Evolutionary conservation across 2,797 vertebrate genomes (phyloP), one percentile per base, ranked within the genome.

Genomic region (Tenualosa ilisha): DNA sequence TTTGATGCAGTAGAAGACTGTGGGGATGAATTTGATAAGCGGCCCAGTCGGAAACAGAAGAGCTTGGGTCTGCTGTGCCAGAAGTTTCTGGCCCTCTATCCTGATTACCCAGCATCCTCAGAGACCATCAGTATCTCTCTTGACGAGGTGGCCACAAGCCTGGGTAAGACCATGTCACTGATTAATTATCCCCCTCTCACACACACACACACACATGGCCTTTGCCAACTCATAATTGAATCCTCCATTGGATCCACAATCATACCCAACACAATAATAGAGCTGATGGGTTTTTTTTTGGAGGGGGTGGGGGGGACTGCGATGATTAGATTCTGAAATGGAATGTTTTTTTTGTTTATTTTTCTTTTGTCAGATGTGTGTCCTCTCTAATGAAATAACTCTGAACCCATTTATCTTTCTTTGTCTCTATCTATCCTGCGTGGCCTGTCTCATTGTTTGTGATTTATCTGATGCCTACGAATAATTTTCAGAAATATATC

Each of bases 1-100:
- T 95, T 96, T 89, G 97, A 96, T 81, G 91, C 86, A 0, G 90
- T 89, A 54, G 96, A 97, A 0, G 96, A 97, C 40, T 89, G 88
- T 59, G 65, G 91, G 63, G 96, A 97, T 2, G 97, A 97, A 6
- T 96, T 97, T 6, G 97, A 97, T 85, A 97, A 95, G 83, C 96
- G 97, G 88, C 97, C 97, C 0, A 99, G 97, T 95, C 96, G 98
- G 92, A 99, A 99, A 90, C 96, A 98, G 94, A 98, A 98, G 93
- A 99, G 98, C 89, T 94, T 99, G 92, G 97, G 97, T 82, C 93
- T 98, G 65, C 92, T 99, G 82, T 98, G 98, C 93, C 97, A 97
- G 89, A 98, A 97, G 93, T 99, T 99, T 93, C 94, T 99, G 88
- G 97, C 97, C 86, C 96, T 97, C 54, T 99, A 98, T 89, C 97